Conservation (phyloP, 2,888 invertebrate genomes). For the Sinhomidia bicolor region DNA sequence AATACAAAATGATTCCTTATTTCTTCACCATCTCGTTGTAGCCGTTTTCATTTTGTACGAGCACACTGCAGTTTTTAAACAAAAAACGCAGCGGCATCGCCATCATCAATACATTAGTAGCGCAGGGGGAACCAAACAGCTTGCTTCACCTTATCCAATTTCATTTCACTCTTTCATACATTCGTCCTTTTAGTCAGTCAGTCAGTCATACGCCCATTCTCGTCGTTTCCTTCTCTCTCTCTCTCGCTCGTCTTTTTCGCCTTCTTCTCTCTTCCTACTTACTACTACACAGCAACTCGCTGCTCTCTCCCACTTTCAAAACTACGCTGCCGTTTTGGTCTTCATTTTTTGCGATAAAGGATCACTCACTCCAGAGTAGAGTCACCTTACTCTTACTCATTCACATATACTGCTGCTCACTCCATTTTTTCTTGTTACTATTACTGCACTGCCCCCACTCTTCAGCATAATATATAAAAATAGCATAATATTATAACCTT, state of each 20-base stretch:
- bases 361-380: not conserved
- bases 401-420: not conserved
- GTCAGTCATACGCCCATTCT: not conserved
- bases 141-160: not conserved
- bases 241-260: not conserved
- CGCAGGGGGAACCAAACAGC: too few species aligned
- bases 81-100: too few species aligned
- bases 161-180: not conserved
- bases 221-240: not conserved
- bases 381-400: not conserved
- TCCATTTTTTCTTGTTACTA: not conserved
- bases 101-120: too few species aligned
- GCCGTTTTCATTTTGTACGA: too few species aligned
- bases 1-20: too few species aligned
- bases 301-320: not conserved
- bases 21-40: too few species aligned
- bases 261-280: not conserved
- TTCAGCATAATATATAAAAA: not conserved
- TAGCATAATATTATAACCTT: constrained; percentile 11
- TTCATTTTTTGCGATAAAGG: not conserved
- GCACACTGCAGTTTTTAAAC: too few species aligned
- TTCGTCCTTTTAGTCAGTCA: not conserved
- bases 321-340: not conserved
- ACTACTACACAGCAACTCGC: not conserved
- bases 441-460: not conserved